Evolutionary conservation across 2,888 invertebrate genomes (phyloP), one percentile per base, ranked within the genome.

Genomic region (Ichneumoninae sp.): DNA sequence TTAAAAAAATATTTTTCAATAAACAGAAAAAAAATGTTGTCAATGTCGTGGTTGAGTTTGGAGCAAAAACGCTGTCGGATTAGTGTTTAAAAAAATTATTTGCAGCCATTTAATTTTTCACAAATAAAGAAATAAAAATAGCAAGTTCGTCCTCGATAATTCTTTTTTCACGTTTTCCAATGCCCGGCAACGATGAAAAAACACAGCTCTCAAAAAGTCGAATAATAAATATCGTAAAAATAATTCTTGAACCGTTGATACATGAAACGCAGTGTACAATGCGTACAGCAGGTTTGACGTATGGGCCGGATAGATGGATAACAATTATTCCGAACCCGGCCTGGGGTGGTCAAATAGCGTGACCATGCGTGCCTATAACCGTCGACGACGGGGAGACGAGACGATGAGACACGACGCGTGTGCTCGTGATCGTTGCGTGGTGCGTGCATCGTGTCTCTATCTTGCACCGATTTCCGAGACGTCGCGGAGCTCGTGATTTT

Each of bases 271-370:
- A 22, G 50, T 68, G 60, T 60, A 52, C 76, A 75, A 82, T 70
- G 68, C 66, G 65, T 47, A 83, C 75, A 75, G 79, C 86, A 88
- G 90, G 88, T 92, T 91, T 91, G 92, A 92, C 90, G 91, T 92
- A 92, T 91, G 79, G 79, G 84, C 93, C 93, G 93, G 93, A 93
- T 93, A 93, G 93, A 93, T 92, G 93, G 93, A 93, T 93, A 93
- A 93, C 92, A 92, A 93, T 93, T 91, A 93, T 93, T 93, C 91
- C 90, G 90, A 89, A 88, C 80, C 57, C 90, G 87, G 89, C 89
- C 44, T 89, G 90, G 93, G 93, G 93, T 93, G 93, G 92, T 91
- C 93, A 93, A 93, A 92, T 90, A 93, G 91, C 93, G 93, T 93
- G 93, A 93, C 93, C 93, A 91, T 91, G 90, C 90, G 90, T 82